Evolutionary conservation across 2,888 invertebrate genomes (phyloP).

Genomic region (Xestia ashworthii): DNA sequence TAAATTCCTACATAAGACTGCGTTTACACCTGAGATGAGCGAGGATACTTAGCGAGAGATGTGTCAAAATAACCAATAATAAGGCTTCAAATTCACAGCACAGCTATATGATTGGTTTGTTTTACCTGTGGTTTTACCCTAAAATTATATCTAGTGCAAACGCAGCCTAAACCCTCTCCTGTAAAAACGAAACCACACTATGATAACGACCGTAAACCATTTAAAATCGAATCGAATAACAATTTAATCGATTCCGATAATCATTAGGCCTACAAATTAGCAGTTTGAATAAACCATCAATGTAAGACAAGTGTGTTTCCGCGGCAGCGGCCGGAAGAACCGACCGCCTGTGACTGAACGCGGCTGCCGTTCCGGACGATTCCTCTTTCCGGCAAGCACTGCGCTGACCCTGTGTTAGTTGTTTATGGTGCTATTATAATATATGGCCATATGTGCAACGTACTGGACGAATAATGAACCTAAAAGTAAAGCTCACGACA

Average conservation of each 20-base stretch:
- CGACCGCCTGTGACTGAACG: constrained; percentile 75
- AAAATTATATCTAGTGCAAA: not conserved
- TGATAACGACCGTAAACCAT: constrained; percentile 33
- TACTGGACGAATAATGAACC: too few relatives aligned
- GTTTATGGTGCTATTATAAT: constrained; percentile 54
- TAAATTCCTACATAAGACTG: too few relatives aligned
- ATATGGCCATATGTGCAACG: constrained; percentile 16
- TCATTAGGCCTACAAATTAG: constrained; percentile 56
- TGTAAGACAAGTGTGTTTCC: constrained; percentile 60
- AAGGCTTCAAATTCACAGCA: not conserved
- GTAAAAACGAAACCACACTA: constrained; percentile 28
- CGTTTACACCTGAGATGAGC: too few relatives aligned
- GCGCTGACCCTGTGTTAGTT: constrained; percentile 66
- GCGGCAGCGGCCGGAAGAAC: constrained; percentile 72
- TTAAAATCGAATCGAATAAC: constrained; percentile 43
- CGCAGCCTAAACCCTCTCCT: not conserved
- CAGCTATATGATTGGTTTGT: not conserved
- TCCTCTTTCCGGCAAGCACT: constrained; percentile 75
- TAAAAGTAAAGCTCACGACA: too few relatives aligned
- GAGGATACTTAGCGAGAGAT: too few relatives aligned
- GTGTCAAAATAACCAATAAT: too few relatives aligned
- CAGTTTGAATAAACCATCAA: constrained; percentile 59
- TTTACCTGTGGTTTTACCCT: not conserved
- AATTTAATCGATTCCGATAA: constrained; percentile 55
- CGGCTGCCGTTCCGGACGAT: constrained; percentile 73